Percentiles rank a stretch among this genome's conserved stretches.
phyloP scores from a whole-genome alignment of 2,113 vertebrate species.

The Eonycteris spelaea region DNA sequence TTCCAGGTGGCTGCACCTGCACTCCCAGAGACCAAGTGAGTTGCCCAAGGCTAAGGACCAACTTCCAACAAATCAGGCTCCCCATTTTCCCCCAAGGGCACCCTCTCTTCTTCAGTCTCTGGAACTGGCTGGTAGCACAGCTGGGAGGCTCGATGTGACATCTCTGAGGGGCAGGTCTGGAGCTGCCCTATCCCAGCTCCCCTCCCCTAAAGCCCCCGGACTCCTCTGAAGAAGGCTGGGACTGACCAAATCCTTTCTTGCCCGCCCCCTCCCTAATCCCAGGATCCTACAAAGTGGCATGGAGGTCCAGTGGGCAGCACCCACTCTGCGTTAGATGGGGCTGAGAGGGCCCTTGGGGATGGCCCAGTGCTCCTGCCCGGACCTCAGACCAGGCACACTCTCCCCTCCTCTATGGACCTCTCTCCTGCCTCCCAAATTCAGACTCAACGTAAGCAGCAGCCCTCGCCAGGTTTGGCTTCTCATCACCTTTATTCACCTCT shows the following conservation, averaged over 20 bases:
- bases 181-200: background rate
- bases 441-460: background rate
- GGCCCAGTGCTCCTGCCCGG: too few species aligned
- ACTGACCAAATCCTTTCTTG: background rate
- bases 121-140: background rate
- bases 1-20: background rate
- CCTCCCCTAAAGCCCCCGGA: rapidly evolving
- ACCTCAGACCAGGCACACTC: background rate
- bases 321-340: background rate
- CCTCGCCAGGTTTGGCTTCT: background rate
- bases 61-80: background rate
- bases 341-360: background rate
- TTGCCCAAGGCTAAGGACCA: background rate
- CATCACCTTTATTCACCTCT: constrained; percentile 19
- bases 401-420: background rate
- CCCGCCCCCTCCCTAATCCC: too few species aligned
- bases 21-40: background rate
- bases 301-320: rapidly evolving
- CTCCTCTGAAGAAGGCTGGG: background rate
- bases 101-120: background rate
- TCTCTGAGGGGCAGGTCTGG: background rate
- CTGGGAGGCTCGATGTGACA: background rate
- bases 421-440: background rate
- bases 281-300: background rate
- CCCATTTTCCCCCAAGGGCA: background rate